Percentiles rank a stretch among this genome's conserved stretches.
Evolutionary conservation across 2,113 vertebrate genomes (phyloP).

Genomic region (Prionailurus viverrinus): DNA sequence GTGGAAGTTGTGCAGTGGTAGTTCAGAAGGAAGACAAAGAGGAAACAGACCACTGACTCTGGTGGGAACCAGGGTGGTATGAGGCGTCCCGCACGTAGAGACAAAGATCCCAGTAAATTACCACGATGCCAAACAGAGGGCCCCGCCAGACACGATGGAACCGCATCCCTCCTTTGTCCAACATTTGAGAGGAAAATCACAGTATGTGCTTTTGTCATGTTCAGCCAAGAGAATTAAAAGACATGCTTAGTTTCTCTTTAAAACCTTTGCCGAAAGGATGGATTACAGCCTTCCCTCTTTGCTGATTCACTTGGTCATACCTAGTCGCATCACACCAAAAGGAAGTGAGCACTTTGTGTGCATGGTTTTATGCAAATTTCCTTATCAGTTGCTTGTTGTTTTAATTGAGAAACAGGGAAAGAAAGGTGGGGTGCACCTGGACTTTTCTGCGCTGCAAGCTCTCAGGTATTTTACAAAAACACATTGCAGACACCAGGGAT

Average conservation of each 20-base stretch:
- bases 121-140: slow-evolving; percentile 71
- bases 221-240: slow-evolving; percentile 47
- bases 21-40: slow-evolving; percentile 81
- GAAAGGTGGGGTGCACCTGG: not conserved
- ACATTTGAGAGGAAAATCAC: slow-evolving; percentile 67
- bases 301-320: not conserved
- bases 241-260: not conserved
- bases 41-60: slow-evolving; percentile 79
- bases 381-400: not conserved
- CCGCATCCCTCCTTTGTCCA: slow-evolving; percentile 45
- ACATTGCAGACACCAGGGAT: not conserved
- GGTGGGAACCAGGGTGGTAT: slow-evolving; percentile 78
- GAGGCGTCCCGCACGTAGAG: slow-evolving; percentile 75
- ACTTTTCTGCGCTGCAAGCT: not conserved
- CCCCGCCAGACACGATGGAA: slow-evolving; percentile 65
- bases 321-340: not conserved
- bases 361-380: not conserved
- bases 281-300: not conserved
- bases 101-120: slow-evolving; percentile 74
- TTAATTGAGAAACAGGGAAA: not conserved
- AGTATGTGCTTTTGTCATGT: slow-evolving; percentile 50
- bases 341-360: not conserved
- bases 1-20: slow-evolving; percentile 69
- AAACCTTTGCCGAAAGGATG: too few relatives aligned
- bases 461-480: not conserved